phyloP scores from a whole-genome alignment of 1,140 invertebrate species.

The Drosophila simulans region DNA sequence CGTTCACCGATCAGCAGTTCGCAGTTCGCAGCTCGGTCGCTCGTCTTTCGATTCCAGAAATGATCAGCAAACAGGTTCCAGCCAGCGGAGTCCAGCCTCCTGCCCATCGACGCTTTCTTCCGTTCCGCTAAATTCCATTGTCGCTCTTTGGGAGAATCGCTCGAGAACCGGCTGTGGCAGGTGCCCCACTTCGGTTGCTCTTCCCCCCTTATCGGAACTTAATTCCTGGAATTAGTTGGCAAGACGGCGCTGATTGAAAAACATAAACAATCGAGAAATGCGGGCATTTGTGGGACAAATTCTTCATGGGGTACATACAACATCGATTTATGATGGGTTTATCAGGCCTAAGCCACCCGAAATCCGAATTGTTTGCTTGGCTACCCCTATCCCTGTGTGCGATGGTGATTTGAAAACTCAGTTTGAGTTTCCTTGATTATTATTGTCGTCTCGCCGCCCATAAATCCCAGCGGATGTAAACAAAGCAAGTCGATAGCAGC shows the following conservation, averaged over 20 bases:
- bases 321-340: conserved; percentile 21
- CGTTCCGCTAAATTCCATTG: conserved; percentile 49
- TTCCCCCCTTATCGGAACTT: conserved; percentile 32
- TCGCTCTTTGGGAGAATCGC: conserved; percentile 29
- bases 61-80: conserved; percentile 35
- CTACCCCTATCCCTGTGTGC: conserved; percentile 24
- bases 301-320: not conserved
- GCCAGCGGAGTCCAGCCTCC: conserved; percentile 12
- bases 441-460: conserved; percentile 18
- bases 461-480: conserved; percentile 33
- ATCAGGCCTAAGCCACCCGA: conserved; percentile 3
- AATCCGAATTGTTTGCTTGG: conserved; percentile 23
- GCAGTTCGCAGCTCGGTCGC: conserved; percentile 30
- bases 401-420: not conserved
- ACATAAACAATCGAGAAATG: conserved; percentile 26
- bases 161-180: conserved; percentile 38
- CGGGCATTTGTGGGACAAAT: conserved; percentile 19
- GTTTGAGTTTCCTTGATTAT: conserved; percentile 24
- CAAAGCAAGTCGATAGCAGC: conserved; percentile 24
- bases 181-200: conserved; percentile 40
- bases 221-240: conserved; percentile 43
- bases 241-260: conserved; percentile 30
- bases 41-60: conserved; percentile 31
- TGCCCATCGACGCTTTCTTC: conserved; percentile 42
- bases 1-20: conserved; percentile 19